Conservation (phyloP, 2,888 invertebrate genomes). For the Diadromus collaris region DNA sequence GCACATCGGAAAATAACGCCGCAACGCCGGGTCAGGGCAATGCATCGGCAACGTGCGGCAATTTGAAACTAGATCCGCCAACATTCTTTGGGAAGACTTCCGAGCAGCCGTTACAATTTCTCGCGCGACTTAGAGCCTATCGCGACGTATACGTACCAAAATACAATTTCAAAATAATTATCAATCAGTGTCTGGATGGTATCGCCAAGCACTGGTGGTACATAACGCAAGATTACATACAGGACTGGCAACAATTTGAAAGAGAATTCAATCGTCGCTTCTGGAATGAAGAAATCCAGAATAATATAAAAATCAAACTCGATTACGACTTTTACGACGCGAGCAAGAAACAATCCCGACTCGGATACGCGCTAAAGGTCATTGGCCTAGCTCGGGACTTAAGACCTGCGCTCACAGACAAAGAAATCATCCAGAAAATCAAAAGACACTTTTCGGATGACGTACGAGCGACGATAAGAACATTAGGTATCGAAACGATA, state of each 20-base stretch:
- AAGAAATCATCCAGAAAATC: background rate
- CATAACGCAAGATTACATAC: background rate
- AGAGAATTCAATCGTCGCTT: background rate
- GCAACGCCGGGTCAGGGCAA: too few species aligned
- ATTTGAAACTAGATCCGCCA: conserved; percentile 8
- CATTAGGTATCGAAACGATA: background rate
- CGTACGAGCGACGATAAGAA: background rate
- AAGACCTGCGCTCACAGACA: background rate
- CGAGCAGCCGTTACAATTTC: conserved; percentile 22
- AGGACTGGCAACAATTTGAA: conserved; percentile 21
- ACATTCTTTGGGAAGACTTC: background rate
- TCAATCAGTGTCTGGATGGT: conserved; percentile 9
- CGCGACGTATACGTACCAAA: background rate
- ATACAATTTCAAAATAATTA: conserved; percentile 17
- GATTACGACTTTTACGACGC: conserved; percentile 11
- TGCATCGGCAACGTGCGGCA: background rate
- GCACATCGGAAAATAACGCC: too few species aligned
- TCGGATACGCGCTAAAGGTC: background rate
- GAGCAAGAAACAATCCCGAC: background rate
- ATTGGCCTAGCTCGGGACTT: background rate
- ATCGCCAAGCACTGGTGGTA: conserved; percentile 21
- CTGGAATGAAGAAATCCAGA: conserved; percentile 24
- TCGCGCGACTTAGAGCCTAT: background rate
- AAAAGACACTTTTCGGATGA: conserved; percentile 3
- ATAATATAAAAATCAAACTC: background rate